Evolutionary conservation across 2,888 invertebrate genomes (phyloP).

Genomic region (Morpho deidamia): DNA sequence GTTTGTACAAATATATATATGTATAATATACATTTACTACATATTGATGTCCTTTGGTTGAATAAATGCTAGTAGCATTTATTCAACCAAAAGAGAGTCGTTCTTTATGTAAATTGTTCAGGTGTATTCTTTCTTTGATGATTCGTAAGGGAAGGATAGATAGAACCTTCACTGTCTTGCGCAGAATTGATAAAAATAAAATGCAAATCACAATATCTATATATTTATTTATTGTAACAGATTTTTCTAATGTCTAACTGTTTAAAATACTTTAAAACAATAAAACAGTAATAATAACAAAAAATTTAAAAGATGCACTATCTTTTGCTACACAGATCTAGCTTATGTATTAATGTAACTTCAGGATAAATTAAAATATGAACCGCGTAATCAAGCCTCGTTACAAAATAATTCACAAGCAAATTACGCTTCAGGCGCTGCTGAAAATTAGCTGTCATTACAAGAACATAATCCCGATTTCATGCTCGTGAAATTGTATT

Average conservation of each 20-base stretch:
- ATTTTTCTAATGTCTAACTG: no score
- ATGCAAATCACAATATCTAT: no score
- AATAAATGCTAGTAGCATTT: neutral
- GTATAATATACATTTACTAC: neutral
- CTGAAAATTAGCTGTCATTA: constrained; percentile 10
- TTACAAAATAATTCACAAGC: constrained; percentile 9
- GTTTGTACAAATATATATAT: neutral
- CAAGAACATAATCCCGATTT: constrained; percentile 7
- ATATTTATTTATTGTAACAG: no score
- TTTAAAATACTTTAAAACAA: no score
- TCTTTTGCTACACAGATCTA: neutral
- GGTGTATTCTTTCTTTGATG: neutral
- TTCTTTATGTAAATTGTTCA: neutral
- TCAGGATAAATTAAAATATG: neutral
- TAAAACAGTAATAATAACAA: no score
- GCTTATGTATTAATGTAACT: neutral
- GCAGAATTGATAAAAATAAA: no score
- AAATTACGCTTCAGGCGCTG: constrained; percentile 5
- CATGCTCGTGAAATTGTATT: constrained; percentile 3
- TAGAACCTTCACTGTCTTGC: no score
- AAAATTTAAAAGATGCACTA: neutral
- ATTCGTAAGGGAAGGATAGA: no score
- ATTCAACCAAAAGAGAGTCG: no score
- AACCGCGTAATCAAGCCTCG: constrained; percentile 6
- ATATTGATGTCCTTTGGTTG: neutral